Evolutionary conservation across 2,113 vertebrate genomes (phyloP).

Genomic region (Nannospalax galili): DNA sequence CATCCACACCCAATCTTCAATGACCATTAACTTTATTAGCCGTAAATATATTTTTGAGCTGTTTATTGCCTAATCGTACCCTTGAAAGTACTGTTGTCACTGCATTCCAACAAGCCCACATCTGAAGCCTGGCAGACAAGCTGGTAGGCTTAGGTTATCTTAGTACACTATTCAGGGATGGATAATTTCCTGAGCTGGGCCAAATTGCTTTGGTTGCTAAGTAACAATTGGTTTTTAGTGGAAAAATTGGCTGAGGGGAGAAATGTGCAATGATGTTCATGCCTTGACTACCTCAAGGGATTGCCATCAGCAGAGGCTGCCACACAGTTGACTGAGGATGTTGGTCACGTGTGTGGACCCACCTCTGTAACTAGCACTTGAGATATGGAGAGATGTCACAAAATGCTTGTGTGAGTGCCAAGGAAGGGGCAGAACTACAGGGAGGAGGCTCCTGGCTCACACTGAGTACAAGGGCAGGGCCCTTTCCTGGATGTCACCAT

Average conservation of each 20-base stretch:
- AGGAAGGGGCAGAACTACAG: neutral
- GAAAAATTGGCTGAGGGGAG: neutral
- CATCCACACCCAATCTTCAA: neutral
- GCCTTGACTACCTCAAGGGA: neutral
- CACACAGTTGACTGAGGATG: neutral
- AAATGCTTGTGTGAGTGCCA: neutral
- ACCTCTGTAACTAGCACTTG: neutral
- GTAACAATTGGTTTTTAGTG: neutral
- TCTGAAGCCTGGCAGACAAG: neutral
- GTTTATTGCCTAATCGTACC: neutral
- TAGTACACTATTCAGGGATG: neutral
- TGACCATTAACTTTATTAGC: neutral
- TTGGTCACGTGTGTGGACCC: neutral
- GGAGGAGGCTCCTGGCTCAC: neutral
- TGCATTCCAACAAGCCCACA: neutral
- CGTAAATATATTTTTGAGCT: neutral
- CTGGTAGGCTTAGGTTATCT: neutral
- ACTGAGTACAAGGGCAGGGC: neutral
- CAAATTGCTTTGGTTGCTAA: conserved; percentile 19
- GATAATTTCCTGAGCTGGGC: neutral
- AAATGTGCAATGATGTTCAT: neutral
- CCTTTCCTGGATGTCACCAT: neutral
- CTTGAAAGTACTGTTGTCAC: neutral
- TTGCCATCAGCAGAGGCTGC: neutral
- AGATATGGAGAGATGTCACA: neutral